Evolutionary conservation across 2,113 vertebrate species (phyloP), one percentile per base, ranked within the genome.

Genomic region (Cheilinus undulatus): DNA sequence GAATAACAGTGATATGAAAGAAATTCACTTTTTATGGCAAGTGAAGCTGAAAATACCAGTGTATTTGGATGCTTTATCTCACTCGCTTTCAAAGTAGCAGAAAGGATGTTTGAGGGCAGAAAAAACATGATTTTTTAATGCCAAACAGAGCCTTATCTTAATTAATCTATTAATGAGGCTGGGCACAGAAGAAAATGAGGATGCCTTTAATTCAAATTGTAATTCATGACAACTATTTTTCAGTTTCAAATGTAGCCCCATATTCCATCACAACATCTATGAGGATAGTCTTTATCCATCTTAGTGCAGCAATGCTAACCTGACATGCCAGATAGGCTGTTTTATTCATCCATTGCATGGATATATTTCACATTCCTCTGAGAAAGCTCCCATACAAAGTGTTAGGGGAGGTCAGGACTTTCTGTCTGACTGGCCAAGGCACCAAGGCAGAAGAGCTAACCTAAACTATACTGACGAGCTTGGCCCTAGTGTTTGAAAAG

Each of bases 1-100:
- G 28, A 84, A 71, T 63, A 82, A 81, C 61, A 26, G 34, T 26
- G 30, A 9, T 23, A 68, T 74, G 36, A 68, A 80, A 66, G 36
- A 28, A 65, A 64, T 71, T 64, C 12, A 45, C 61, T 66, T 78
- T 72, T 80, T 80, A 67, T 34, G 0, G 40, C 34, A 42, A 53
- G 51, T 70, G 66, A 73, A 30, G 49, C 60, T 67, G 30, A 43
- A 69, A 57, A 69, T 54, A 19, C 9, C 40, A 30, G 59, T 27
- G 36, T 59, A 49, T 72, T 59, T 49, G 40, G 60, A 19, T 7
- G 7, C 2, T 69, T 70, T 68, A 53, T 65, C 61, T 73, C 46
- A 52, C 28, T 48, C 3, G 3, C n/a, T 46, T 61, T 30, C 15
- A 46, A 69, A 24, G 60, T 22, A 15, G 43, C 14, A 38, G 23